Base-by-base conservation (phyloP, 1,140 invertebrate species). In the Brachystomella parvula region DNA sequence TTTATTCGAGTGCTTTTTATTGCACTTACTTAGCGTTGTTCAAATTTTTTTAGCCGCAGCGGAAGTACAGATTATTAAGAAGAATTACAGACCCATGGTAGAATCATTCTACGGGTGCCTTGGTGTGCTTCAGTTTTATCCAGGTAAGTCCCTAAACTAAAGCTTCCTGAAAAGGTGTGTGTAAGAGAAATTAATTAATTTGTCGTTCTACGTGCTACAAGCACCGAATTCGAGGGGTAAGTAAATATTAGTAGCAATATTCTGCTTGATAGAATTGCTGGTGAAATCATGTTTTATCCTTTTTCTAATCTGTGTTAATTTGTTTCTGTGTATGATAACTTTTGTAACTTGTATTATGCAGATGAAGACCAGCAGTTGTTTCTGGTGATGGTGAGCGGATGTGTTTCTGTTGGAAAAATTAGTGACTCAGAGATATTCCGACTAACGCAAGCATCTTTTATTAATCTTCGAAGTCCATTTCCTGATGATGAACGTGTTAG, bases 391-490 rank as follows among this genome's bases (percentile, higher is more conserved):
- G 89, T 97, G n/a, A 95, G 90, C 3, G 92, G 93, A 6, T 96
- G 92, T 77, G 87, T 93, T 68, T 96, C 94, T 1, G 87, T 96
- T 65, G 94, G 94, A 15, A 97, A 96, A 82, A 89, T 98, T 56
- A 85, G 85, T 19, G 91, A 96, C 72, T 87, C 89, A 3, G 95
- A 98, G 82, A 87, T 97, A 28, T 97, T 96, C 78, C 84, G 92
- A 70, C 89, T 98, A 47, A 96, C 92, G 0, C 90, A 94, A 76
- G 92, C 92, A 0, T 85, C 87, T 73, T 93, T 96, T 77, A 81
- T 96, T 1, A 91, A 94, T 2, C 79, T 97, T 56, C 85, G 89
- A 75, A 89, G 91, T 76, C 86, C 87, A 69, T 71, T 72, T 19
- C 83, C 86, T 64, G 83, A 85, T 73, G 84, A 90, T 75, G 88